Conservation (phyloP, 1,140 invertebrate species). For the Drosophila watanabei region DNA sequence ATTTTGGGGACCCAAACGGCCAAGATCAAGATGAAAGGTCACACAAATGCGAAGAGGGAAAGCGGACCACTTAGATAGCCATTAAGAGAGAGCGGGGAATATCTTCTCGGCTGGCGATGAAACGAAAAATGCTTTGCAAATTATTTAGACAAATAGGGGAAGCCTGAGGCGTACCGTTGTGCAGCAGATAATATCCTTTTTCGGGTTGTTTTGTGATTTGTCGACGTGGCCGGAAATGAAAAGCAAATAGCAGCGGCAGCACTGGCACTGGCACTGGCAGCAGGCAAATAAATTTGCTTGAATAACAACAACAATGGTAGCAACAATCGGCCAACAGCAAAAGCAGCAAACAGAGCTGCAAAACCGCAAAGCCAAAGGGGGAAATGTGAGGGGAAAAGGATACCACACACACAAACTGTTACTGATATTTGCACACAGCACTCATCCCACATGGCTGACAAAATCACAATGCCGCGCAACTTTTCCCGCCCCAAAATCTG, state of each 20-base stretch:
- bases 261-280: conserved; percentile 18
- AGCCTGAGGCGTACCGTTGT: conserved; percentile 61
- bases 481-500: conserved; percentile 4
- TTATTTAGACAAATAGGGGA: conserved; percentile 76
- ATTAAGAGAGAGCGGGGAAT: conserved; percentile 53
- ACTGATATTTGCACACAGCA: conserved; percentile 25
- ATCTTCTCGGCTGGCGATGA: conserved; percentile 24
- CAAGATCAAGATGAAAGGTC: conserved; percentile 58
- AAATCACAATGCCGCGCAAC: conserved; percentile 56
- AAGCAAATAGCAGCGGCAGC: conserved; percentile 67
- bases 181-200: conserved; percentile 81
- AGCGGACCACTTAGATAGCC: conserved; percentile 63
- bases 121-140: conserved; percentile 74
- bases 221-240: conserved; percentile 82
- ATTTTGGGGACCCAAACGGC: conserved; percentile 15
- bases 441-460: conserved; percentile 46
- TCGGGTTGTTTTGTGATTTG: conserved; percentile 71
- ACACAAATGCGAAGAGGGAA: conserved; percentile 10
- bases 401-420: conserved; percentile 41
- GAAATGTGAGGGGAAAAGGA: conserved; percentile 11
- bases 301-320: conserved; percentile 56
- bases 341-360: conserved; percentile 55
- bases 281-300: conserved; percentile 61
- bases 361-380: conserved; percentile 52
- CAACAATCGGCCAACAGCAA: conserved; percentile 54